These are phyloP conservation scores for Falco peregrinus DNA, from an alignment of 2,797 vertebrate genomes.

Conservation along the genomic window DNA sequence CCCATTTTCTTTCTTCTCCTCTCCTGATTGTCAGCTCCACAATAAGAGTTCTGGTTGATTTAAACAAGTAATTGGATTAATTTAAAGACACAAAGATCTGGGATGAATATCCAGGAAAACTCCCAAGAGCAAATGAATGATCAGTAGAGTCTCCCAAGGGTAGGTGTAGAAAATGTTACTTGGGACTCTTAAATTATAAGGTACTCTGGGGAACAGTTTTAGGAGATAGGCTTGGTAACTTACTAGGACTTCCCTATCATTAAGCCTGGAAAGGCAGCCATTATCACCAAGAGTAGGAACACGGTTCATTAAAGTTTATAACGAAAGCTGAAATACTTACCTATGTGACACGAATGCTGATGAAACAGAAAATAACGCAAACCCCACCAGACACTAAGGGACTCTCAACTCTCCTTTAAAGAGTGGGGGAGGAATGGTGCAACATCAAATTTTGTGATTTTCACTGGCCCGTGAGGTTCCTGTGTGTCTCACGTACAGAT, in stretches of 20 bases:
- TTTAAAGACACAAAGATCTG: background rate
- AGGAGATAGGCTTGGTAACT: constrained; percentile 9
- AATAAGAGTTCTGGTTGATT: constrained; percentile 1
- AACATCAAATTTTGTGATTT: background rate
- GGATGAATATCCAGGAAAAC: background rate
- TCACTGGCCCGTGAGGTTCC: background rate
- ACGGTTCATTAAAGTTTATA: background rate
- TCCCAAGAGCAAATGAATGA: background rate
- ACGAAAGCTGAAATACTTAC: background rate
- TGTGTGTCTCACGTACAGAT: background rate
- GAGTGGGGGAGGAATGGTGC: background rate
- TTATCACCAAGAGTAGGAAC: background rate
- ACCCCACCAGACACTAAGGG: background rate
- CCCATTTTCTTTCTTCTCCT: background rate
- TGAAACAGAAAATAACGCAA: constrained; percentile 6
- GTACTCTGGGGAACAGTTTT: constrained; percentile 1
- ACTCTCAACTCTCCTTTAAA: background rate
- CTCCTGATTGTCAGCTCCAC: background rate
- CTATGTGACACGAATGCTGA: background rate
- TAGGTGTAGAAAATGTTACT: background rate
- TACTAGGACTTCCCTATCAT: background rate
- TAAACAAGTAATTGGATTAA: constrained; percentile 12
- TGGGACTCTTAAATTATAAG: constrained; percentile 6
- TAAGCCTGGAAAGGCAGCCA: constrained; percentile 2
- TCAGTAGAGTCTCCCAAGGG: background rate